Evolutionary conservation across 2,113 vertebrate genomes (phyloP).

Genomic region (Mola mola): DNA sequence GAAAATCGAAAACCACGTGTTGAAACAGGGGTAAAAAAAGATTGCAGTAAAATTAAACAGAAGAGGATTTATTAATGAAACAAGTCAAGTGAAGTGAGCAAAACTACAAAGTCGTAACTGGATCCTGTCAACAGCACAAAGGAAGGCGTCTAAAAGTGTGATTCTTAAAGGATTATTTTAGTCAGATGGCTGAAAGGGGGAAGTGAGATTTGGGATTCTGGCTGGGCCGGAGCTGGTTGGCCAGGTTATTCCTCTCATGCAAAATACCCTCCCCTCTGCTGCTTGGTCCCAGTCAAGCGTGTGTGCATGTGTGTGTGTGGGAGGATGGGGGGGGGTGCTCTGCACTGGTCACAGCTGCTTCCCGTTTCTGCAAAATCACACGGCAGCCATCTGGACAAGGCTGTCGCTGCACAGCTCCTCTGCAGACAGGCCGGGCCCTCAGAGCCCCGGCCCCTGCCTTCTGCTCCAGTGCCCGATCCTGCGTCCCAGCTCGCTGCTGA

Average conservation of each 20-base stretch:
- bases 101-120: slow-evolving; percentile 6
- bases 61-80: background rate
- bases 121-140: slow-evolving; percentile 22
- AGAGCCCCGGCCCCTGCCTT: slow-evolving; percentile 74
- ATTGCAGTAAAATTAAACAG: too few relatives aligned
- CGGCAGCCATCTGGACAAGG: slow-evolving; percentile 86
- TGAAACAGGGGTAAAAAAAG: too few relatives aligned
- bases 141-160: too few relatives aligned
- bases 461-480: slow-evolving; percentile 76
- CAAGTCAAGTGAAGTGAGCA: background rate
- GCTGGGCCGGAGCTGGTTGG: slow-evolving; percentile 86
- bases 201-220: slow-evolving; percentile 95
- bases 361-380: slow-evolving; percentile 87
- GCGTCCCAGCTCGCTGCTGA: slow-evolving; percentile 73
- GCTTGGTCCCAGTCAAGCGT: slow-evolving; percentile 88
- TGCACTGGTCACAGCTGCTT: slow-evolving; percentile 89
- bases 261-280: slow-evolving; percentile 88
- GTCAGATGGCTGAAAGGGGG: slow-evolving; percentile 81
- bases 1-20: too few relatives aligned
- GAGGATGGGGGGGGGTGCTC: slow-evolving; percentile 78
- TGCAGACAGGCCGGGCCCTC: slow-evolving; percentile 65
- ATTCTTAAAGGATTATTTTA: slow-evolving; percentile 57
- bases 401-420: slow-evolving; percentile 70
- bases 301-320: slow-evolving; percentile 10
- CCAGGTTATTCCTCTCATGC: slow-evolving; percentile 95